Evolutionary conservation across 2,113 vertebrate genomes (phyloP).

Genomic region (Neogale vison): DNA sequence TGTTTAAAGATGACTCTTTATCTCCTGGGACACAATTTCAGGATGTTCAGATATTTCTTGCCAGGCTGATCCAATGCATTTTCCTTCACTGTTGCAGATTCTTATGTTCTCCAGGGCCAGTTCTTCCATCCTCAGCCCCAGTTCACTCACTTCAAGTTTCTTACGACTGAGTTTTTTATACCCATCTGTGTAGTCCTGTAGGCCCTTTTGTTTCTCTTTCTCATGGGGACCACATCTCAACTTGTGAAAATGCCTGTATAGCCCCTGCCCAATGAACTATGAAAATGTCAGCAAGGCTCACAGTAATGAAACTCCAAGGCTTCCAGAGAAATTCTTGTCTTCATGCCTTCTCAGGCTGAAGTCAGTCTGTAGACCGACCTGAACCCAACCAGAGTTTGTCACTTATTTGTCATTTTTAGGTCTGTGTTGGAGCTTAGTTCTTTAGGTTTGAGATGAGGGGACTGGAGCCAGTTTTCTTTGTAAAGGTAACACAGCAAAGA

Average conservation of each 20-base stretch:
- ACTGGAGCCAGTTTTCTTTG: not conserved
- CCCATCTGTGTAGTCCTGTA: not conserved
- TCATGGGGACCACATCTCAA: not conserved
- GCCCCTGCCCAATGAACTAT: not conserved
- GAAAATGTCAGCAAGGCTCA: not conserved
- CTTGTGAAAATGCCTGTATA: not conserved
- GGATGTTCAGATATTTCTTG: not conserved
- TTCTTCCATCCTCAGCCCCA: not conserved
- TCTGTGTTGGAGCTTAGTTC: not conserved
- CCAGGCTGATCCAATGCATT: not conserved
- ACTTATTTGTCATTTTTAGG: not conserved
- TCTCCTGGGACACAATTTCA: not conserved
- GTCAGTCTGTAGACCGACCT: not conserved
- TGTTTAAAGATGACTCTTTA: not conserved
- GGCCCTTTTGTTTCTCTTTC: not conserved
- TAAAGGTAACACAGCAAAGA: not conserved
- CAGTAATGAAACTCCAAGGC: not conserved
- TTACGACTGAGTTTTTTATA: not conserved
- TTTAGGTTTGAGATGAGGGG: not conserved
- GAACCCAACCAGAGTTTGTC: not conserved
- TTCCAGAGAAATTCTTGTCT: not conserved
- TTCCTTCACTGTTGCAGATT: not conserved
- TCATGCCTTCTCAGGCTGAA: not conserved
- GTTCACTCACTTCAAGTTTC: not conserved
- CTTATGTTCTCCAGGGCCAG: not conserved